A percentile compares a stretch with the other conserved stretches of the same genome.
phyloP scores from a whole-genome alignment of 2,888 invertebrate species.

The Kuschelorhynchus macadamiae region DNA sequence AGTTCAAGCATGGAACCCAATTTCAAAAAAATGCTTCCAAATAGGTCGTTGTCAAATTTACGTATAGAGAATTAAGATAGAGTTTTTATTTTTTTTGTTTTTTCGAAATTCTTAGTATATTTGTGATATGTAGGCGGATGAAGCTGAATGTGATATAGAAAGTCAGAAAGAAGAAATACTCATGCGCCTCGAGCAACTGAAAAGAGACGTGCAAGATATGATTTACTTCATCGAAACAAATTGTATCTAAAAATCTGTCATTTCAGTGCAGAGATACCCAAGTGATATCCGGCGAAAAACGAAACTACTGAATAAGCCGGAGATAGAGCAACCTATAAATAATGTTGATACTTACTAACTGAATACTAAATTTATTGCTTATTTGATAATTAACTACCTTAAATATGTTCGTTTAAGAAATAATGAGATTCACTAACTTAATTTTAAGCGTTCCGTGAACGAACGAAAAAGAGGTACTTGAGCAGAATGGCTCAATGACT shows the following conservation, averaged over 20 bases:
- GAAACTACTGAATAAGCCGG: background rate
- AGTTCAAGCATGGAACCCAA: no score
- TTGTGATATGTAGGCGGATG: background rate
- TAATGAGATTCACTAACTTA: no score
- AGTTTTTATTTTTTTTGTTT: background rate
- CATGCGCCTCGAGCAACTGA: conserved; percentile 22
- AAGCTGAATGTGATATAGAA: conserved; percentile 6
- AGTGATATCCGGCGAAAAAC: background rate
- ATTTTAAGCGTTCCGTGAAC: no score
- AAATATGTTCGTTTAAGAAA: no score
- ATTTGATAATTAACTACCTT: no score
- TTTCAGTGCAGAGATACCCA: background rate
- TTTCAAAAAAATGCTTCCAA: no score
- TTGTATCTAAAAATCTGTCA: background rate
- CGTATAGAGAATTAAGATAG: background rate
- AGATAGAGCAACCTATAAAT: background rate
- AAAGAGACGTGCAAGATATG: conserved; percentile 30
- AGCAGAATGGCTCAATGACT: no score
- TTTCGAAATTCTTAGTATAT: conserved; percentile 1
- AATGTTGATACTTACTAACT: background rate
- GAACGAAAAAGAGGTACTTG: no score
- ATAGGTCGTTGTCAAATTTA: background rate
- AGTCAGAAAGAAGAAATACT: conserved; percentile 23
- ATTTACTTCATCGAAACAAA: conserved; percentile 6
- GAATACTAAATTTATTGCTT: no score